Base-by-base conservation (phyloP, 1,140 invertebrate genomes). In the Leptinotarsa texana region DNA sequence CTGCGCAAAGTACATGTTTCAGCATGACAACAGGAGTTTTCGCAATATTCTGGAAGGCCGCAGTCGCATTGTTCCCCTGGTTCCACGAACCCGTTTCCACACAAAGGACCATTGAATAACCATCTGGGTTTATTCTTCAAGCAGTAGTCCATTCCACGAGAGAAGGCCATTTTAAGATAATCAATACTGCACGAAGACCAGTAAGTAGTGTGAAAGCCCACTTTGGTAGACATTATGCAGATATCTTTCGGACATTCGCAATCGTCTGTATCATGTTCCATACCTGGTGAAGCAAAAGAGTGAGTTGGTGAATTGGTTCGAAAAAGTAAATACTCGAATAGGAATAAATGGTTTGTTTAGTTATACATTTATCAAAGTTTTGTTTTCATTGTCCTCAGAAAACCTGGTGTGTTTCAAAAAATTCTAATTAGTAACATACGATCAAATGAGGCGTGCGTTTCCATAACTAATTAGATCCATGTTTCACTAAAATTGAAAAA, bases 41-140 rank as follows among this genome's bases (percentile, higher is more conserved):
- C 87, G 83, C 95, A 96, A 75, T 91, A 90, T 69, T 92, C 87
- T 17, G 89, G 87, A 5, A 94, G 77, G 0, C 98, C 98, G 87
- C 98, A 99, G 81, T 99, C 97, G 87, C 96, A 98, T 82, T 98
- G 93, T 84, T 99, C 97, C 1, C 96, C 97, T 0, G 92, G 89
- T 83, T 99, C 97, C 2, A 97, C 93, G 85, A 99, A 97, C 0
- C 95, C 95, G 85, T 99, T 99, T 4, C 98, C 98, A 85, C 98
- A 99, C 18, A 95, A 93, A 0, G 98, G 94, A 33, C 94, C 93
- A 13, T 93, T 92, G 83, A 95, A 96, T 1, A 97, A 86, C 8
- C 87, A 86, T 42, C 87, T 87, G 0, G 92, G 92, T 73, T 93
- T 93, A 81, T 93, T 93, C 80, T 92, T 87, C 17, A 99, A 87